Percentiles rank a stretch among this genome's conserved stretches.
Evolutionary conservation across 1,140 invertebrate species (phyloP).

Genomic region (Eubasilissa regina): DNA sequence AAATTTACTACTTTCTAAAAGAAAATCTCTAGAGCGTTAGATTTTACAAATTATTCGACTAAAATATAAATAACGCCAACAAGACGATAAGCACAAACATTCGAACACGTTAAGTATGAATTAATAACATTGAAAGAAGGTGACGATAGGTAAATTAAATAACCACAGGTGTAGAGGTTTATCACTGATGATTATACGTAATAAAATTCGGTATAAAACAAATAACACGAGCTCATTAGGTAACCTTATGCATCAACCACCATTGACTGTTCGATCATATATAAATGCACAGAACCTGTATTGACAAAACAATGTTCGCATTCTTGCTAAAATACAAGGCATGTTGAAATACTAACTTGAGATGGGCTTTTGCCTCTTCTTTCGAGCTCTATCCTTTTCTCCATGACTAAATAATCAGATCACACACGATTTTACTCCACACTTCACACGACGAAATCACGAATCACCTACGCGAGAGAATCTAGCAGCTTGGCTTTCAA

Average conservation of each 20-base stretch:
- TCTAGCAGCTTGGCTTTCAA: constrained; percentile 53
- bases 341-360: constrained; percentile 78
- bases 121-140: constrained; percentile 27
- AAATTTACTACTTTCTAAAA: constrained; percentile 14
- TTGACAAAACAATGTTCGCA: constrained; percentile 72
- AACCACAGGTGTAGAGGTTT: not conserved
- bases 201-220: constrained; percentile 37
- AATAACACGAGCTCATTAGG: constrained; percentile 54
- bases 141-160: constrained; percentile 11
- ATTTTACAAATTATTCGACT: constrained; percentile 19
- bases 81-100: constrained; percentile 37
- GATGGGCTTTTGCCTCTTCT: constrained; percentile 86
- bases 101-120: constrained; percentile 37
- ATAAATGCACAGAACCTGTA: constrained; percentile 65
- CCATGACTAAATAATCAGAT: constrained; percentile 75
- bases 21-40: constrained; percentile 9
- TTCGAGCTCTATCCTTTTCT: constrained; percentile 93
- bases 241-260: constrained; percentile 55
- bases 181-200: constrained; percentile 12
- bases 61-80: constrained; percentile 40
- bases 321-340: constrained; percentile 53
- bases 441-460: constrained; percentile 41
- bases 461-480: constrained; percentile 55
- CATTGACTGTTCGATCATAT: constrained; percentile 44
- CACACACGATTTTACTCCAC: constrained; percentile 45